Conservation (phyloP, 1,140 invertebrate species). For the Drosophila mauritiana region DNA sequence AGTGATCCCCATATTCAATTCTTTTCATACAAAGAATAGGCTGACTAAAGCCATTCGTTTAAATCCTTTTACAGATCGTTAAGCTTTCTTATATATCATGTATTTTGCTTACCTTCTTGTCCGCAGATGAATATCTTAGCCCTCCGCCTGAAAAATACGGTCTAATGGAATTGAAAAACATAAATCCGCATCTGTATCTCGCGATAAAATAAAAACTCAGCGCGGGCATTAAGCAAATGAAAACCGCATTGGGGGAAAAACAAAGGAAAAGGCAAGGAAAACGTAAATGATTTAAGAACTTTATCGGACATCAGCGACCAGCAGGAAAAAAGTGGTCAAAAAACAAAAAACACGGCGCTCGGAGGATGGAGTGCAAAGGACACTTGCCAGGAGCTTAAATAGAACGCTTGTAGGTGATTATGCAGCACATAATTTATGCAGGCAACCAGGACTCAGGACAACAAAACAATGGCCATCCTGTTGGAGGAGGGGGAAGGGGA, state of each 20-base stretch:
- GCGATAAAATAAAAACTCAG: constrained; percentile 33
- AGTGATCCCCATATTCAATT: too few relatives aligned
- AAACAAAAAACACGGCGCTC: constrained; percentile 20
- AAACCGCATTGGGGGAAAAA: constrained; percentile 41
- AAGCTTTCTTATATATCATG: not conserved
- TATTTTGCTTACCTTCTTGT: not conserved
- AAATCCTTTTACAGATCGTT: constrained; percentile 16
- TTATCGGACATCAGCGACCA: constrained; percentile 59
- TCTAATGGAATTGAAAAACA: constrained; percentile 43
- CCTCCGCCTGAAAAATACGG: not conserved
- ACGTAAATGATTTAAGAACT: constrained; percentile 75
- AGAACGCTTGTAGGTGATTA: constrained; percentile 77
- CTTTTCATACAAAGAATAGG: too few relatives aligned
- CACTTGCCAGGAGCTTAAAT: constrained; percentile 66
- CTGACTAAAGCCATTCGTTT: not conserved
- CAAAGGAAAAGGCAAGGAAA: constrained; percentile 42
- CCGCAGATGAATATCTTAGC: constrained; percentile 7
- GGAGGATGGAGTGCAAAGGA: constrained; percentile 34
- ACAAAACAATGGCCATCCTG: constrained; percentile 20
- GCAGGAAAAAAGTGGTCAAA: constrained; percentile 24
- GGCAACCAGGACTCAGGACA: constrained; percentile 39
- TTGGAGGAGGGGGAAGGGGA: not conserved
- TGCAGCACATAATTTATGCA: constrained; percentile 79
- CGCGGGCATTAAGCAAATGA: constrained; percentile 43
- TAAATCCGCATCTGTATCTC: constrained; percentile 30